Conservation (phyloP, 2,113 vertebrate species). For the Tiliqua scincoides region DNA sequence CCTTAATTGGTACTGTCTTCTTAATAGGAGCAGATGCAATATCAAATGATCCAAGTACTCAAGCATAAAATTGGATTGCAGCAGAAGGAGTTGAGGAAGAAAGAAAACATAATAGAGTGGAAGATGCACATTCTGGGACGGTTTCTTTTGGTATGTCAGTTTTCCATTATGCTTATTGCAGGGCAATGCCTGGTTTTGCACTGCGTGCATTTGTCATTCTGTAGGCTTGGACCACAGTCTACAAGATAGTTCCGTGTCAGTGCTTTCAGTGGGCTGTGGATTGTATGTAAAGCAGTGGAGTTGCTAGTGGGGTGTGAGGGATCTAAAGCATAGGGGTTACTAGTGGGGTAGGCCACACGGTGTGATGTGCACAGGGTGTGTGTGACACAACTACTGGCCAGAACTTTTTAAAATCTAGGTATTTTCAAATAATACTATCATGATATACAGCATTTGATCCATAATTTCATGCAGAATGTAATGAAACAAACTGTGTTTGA, state of each 20-base stretch:
- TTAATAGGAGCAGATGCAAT: constrained; percentile 19
- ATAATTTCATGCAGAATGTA: too few species aligned
- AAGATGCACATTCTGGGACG: constrained; percentile 25
- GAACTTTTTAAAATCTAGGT: too few species aligned
- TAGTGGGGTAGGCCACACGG: too few species aligned
- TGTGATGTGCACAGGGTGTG: too few species aligned
- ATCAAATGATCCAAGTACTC: constrained; percentile 4
- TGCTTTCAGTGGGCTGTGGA: background rate
- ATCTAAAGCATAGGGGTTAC: too few species aligned
- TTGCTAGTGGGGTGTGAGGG: too few species aligned
- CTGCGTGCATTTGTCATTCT: background rate
- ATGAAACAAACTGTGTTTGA: too few species aligned
- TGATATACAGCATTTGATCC: too few species aligned
- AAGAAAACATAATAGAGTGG: constrained; percentile 1
- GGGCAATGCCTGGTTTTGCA: background rate
- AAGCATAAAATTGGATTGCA: background rate
- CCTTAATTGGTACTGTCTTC: background rate
- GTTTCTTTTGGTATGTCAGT: constrained; percentile 25
- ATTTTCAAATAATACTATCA: too few species aligned
- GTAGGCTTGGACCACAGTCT: background rate
- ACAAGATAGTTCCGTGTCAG: background rate
- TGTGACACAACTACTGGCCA: too few species aligned
- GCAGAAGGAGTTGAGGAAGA: constrained; percentile 31
- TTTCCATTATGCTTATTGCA: background rate
- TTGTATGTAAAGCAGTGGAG: too few species aligned